Base-by-base conservation (phyloP, 2,888 invertebrate species). In the Orthosia gracilis region DNA sequence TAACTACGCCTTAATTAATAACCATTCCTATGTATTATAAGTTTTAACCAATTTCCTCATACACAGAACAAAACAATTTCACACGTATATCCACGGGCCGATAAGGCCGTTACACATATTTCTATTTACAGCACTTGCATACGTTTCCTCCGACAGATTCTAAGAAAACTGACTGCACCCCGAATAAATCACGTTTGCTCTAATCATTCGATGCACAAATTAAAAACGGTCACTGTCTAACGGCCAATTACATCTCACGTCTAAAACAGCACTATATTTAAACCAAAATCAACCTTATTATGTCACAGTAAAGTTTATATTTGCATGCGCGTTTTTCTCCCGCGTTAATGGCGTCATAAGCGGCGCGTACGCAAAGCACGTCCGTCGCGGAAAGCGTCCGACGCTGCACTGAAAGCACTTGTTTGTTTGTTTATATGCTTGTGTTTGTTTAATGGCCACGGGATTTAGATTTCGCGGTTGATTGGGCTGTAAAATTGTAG, bases 381-480 rank as follows among this genome's bases (percentile, higher is more conserved):
- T 89, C 85, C 78, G 86, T 73, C 77, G 73, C 87, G 87, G 75
- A 76, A 86, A 85, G 82, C 87, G 83, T 83, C 78, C 85, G 84
- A 86, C 84, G 89, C 82, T 82, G 86, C 80, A 94, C 94, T 94
- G 89, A 86, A 81, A 70, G 59, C 76, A 71, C 77, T 77, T 82
- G 86, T 83, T 89, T 80, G 85, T 85, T 89, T 91, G 90, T 91
- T 90, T 87, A 83, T 84, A 76, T n/a, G 78, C 69, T 73, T 75
- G 65, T 62, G 73, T 80, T 88, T 87, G 86, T 87, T 86, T 85
- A 65, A 67, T 65, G 74, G 74, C 79, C 70, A 73, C 78, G 80
- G 82, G 83, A 80, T 87, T 85, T 79, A 81, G 75, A 80, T 83
- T 85, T 82, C 78, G 83, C 78, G 83, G 80, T 72, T 83, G 85